phyloP scores from a whole-genome alignment of 2,113 vertebrate species.

The Mystacornis crossleyi region DNA sequence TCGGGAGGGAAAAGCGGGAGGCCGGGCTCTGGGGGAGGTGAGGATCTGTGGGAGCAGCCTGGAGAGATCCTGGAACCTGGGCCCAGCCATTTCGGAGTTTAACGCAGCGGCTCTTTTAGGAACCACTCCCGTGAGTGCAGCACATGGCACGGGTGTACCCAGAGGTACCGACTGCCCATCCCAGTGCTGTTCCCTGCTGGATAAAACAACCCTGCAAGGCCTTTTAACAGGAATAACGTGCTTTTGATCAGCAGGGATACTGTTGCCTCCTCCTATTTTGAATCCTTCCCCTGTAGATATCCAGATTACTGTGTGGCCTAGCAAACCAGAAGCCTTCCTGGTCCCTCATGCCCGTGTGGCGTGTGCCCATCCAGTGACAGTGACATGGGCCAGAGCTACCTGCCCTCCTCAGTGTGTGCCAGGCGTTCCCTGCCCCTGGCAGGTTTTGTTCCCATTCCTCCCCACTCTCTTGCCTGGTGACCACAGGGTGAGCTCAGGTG shows the following conservation, averaged over 20 bases:
- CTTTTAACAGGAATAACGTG: background rate
- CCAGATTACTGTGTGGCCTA: background rate
- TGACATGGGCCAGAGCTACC: background rate
- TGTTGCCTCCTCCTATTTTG: background rate
- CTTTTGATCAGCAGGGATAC: background rate
- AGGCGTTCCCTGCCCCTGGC: background rate
- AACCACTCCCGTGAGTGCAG: background rate
- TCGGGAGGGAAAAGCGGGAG: background rate
- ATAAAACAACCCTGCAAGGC: background rate
- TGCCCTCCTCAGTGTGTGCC: rapidly evolving
- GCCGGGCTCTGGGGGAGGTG: background rate
- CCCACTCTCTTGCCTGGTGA: background rate
- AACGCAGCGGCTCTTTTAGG: background rate
- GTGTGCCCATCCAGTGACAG: background rate
- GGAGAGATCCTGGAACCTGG: background rate
- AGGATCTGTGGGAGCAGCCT: background rate
- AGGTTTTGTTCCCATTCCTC: rapidly evolving
- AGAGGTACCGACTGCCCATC: rapidly evolving
- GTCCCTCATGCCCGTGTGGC: rapidly evolving
- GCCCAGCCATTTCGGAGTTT: background rate
- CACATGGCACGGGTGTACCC: background rate
- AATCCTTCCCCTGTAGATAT: background rate
- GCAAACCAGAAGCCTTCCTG: background rate
- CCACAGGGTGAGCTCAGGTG: background rate
- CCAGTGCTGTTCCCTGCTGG: background rate